phyloP scores from a whole-genome alignment of 2,888 invertebrate genomes.

The Heliconius cydno region DNA sequence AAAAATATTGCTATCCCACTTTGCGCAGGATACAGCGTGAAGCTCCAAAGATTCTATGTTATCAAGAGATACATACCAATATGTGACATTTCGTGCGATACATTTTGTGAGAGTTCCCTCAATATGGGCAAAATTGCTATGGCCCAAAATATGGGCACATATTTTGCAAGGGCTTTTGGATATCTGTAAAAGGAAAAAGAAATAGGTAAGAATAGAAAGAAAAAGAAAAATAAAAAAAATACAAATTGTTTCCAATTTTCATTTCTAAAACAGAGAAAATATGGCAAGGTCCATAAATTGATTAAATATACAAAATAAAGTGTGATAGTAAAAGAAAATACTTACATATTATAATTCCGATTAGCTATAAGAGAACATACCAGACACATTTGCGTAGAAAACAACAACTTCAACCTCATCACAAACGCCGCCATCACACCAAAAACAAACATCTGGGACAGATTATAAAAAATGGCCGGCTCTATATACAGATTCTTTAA shows the following conservation, averaged over 20 bases:
- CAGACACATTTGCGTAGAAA: conserved; percentile 91
- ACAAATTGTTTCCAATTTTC: too few relatives aligned
- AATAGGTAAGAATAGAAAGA: not conserved
- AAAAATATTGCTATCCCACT: too few relatives aligned
- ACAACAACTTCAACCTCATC: conserved; percentile 90
- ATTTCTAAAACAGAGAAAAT: too few relatives aligned
- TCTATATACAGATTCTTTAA: conserved; percentile 72
- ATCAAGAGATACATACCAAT: conserved; percentile 53
- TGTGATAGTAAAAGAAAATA: conserved; percentile 39
- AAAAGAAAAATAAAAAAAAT: too few relatives aligned
- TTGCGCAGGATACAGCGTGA: not conserved
- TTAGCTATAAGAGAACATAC: conserved; percentile 86
- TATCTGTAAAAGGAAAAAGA: conserved; percentile 43
- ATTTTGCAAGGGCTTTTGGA: conserved; percentile 51
- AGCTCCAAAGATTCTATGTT: not conserved
- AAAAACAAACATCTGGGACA: conserved; percentile 88
- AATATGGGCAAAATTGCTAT: conserved; percentile 53
- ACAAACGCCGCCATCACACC: conserved; percentile 88
- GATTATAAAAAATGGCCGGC: conserved; percentile 86
- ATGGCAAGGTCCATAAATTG: too few relatives aligned
- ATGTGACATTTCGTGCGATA: conserved; percentile 59
- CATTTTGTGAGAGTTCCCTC: conserved; percentile 53
- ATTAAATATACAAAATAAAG: not conserved
- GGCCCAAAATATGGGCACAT: conserved; percentile 56
- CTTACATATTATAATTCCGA: conserved; percentile 81